Base-by-base conservation (phyloP, 2,888 invertebrate genomes). In the Lycia hirtaria region DNA sequence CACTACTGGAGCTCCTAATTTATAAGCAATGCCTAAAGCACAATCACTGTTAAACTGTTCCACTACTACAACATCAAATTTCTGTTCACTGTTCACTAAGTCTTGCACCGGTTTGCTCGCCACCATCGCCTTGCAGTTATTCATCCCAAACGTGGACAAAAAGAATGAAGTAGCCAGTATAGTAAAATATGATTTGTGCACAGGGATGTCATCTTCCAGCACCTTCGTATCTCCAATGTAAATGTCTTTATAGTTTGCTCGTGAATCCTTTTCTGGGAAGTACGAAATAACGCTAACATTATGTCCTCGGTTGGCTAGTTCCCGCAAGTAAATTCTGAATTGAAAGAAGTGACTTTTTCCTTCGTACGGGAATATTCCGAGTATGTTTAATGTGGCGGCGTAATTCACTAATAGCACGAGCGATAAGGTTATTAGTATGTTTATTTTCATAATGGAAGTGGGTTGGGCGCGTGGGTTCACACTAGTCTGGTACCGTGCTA, bases 11-110 rank as follows among this genome's bases (percentile, higher is more conserved):
- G 93, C 94, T 37, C 93, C 80, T 10, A 95, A 90, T 66, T 94
- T 93, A 69, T 95, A 90, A 0, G 94, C 94, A 26, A 96, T 78
- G 1, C 94, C 94, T 65, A 95, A 81, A 75, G 94, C 94, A 75
- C 96, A 96, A 72, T 96, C 95, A 44, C 93, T 93, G 65, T 95
- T 95, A 74, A 96, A 96, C 53, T 93, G 93, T 81, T 96, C 96
- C 49, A 94, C 85, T 0, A 96, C 76, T 4, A 96, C 89, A 0
- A 96, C 78, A 78, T 97, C 96, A 71, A 94, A 96, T 43, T 93
- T 93, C 2, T 86, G 80, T 61, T 88, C 87, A 1, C 74, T 71
- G 37, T 83, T 80, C n/a, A 92, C 71, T 28, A 93, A 73, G 51
- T 76, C 55, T 68, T 82, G 83, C 32, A 93, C 88, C 53, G 73